phyloP scores from a whole-genome alignment of 2,113 vertebrate species.

The Lanius collurio region DNA sequence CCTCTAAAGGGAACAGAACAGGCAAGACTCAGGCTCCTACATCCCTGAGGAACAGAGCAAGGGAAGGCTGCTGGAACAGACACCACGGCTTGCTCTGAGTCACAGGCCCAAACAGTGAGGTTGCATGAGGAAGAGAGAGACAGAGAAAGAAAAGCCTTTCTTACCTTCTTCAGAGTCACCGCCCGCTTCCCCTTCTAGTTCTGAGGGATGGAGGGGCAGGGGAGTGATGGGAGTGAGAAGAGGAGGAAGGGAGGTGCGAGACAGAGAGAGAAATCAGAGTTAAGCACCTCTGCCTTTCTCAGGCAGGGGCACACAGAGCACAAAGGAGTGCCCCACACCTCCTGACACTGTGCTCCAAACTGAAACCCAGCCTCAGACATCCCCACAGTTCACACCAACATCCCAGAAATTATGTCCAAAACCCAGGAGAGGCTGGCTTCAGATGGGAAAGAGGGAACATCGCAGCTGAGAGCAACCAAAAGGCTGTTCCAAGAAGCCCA shows the following conservation, averaged over 20 bases:
- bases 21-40: neutral
- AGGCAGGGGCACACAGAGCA: neutral
- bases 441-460: neutral
- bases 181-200: constrained; percentile 72
- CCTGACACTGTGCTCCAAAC: neutral
- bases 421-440: neutral
- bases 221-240: neutral
- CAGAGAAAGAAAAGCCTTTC: constrained; percentile 42
- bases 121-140: neutral
- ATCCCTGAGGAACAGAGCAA: neutral
- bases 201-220: constrained; percentile 50
- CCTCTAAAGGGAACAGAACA: neutral
- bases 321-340: neutral
- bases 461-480: neutral
- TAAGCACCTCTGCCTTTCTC: neutral
- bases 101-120: neutral
- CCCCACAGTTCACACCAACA: neutral
- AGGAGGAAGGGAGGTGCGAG: constrained; percentile 10
- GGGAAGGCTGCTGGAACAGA: neutral
- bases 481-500: neutral
- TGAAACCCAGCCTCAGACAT: neutral
- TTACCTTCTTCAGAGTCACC: constrained; percentile 84
- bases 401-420: neutral
- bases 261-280: constrained; percentile 37
- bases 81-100: neutral